These are phyloP conservation scores for Drosophila pseudotalamancana DNA, from an alignment of 2,888 invertebrate genomes.

Conservation along the genomic window DNA sequence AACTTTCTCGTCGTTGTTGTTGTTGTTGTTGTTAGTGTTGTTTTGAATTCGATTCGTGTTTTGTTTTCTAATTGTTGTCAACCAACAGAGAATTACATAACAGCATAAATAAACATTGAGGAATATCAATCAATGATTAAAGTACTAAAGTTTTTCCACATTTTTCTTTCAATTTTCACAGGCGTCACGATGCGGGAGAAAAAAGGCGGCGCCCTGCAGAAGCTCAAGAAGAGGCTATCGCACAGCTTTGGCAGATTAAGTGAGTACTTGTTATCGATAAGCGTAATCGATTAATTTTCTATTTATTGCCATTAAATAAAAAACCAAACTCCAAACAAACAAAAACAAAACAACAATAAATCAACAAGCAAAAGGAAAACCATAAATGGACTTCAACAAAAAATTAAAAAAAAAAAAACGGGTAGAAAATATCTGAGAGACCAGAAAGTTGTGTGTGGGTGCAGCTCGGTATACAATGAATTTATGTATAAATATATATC, in stretches of 20 bases:
- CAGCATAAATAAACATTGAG: conserved; percentile 2
- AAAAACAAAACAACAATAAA: conserved; percentile 45
- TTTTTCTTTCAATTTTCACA: conserved; percentile 83
- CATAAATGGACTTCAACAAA: conserved; percentile 43
- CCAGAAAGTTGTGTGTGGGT: conserved; percentile 33
- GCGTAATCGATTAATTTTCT: conserved; percentile 8
- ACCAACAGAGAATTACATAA: not conserved
- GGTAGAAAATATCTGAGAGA: conserved; percentile 31
- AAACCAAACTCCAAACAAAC: conserved; percentile 28
- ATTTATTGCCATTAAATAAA: conserved; percentile 7
- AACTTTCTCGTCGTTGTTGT: conserved; percentile 44
- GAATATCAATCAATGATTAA: conserved; percentile 20
- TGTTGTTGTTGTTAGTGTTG: conserved; percentile 14
- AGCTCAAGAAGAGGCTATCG: conserved; percentile 96
- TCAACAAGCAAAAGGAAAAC: conserved; percentile 48
- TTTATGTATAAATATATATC: conserved; percentile 14
- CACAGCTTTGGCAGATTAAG: conserved; percentile 98
- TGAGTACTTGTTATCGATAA: conserved; percentile 86
- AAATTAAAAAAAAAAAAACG: conserved; percentile 19
- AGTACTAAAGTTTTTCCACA: conserved; percentile 6
- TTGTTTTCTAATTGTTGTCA: conserved; percentile 38
- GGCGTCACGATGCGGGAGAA: conserved; percentile 96
- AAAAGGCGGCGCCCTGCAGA: conserved; percentile 96
- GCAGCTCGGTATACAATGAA: conserved; percentile 35
- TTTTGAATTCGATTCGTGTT: conserved; percentile 30